These are phyloP conservation scores for Exaiptasia diaphana DNA, from an alignment of 64 coral and sea anemone genomes.

Conservation along the genomic window DNA sequence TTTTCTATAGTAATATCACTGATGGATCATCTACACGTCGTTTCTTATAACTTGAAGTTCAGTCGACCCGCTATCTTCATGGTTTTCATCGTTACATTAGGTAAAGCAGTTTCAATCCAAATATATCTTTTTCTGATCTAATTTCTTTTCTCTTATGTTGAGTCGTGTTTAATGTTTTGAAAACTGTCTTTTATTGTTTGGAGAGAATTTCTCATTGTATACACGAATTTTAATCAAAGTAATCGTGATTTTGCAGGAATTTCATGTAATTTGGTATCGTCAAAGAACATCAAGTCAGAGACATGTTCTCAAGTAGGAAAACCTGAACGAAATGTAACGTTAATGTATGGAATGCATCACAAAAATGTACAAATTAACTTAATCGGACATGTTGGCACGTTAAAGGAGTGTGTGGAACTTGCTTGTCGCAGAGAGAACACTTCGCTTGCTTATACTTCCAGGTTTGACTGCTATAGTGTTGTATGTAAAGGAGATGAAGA, in stretches of 20 bases:
- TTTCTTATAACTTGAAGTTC: too few species aligned
- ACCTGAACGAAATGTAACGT: slow-evolving; percentile 3
- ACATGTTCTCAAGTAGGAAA: background rate
- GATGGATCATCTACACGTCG: too few species aligned
- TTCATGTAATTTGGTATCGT: background rate
- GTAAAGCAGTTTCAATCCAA: too few species aligned
- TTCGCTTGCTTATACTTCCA: background rate
- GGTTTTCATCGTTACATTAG: too few species aligned
- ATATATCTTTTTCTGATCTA: too few species aligned
- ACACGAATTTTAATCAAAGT: too few species aligned
- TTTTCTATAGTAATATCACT: too few species aligned
- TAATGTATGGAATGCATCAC: slow-evolving; percentile 15
- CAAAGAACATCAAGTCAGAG: background rate
- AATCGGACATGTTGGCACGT: background rate
- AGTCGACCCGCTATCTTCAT: too few species aligned
- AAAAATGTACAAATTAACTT: background rate
- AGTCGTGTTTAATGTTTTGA: too few species aligned
- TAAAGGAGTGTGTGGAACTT: slow-evolving; percentile 6
- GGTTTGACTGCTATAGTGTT: background rate
- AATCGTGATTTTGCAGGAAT: background rate
- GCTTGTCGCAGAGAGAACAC: slow-evolving; percentile 7
- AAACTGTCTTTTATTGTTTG: too few species aligned
- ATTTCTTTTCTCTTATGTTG: too few species aligned
- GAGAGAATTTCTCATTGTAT: too few species aligned
- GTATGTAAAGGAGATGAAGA: slow-evolving; percentile 3